Evolutionary conservation across 2,113 vertebrate species (phyloP).

Genomic region (Elanus axillaris): DNA sequence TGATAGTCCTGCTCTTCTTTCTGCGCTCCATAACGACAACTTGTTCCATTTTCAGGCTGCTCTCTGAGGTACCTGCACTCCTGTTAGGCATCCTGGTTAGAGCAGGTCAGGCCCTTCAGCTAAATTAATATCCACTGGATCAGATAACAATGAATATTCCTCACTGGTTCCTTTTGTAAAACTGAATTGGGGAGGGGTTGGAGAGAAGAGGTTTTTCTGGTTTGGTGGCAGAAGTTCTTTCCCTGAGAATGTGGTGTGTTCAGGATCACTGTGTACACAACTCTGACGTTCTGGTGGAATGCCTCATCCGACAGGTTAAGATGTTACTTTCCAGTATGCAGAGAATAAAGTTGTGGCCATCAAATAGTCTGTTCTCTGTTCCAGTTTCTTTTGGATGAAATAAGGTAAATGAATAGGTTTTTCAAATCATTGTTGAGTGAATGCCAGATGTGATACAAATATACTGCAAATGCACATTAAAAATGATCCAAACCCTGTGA

Average conservation of each 20-base stretch:
- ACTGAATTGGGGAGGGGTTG: neutral
- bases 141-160: neutral
- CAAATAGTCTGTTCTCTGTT: neutral
- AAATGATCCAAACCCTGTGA: neutral
- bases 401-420: neutral
- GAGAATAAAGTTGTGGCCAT: slow-evolving; percentile 33
- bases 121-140: neutral
- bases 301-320: neutral
- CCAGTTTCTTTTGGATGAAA: slow-evolving; percentile 1
- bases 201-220: neutral
- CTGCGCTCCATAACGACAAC: neutral
- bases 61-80: neutral
- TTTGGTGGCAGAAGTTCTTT: neutral
- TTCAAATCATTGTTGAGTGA: neutral
- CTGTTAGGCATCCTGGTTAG: neutral
- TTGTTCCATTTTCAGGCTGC: neutral
- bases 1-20: neutral
- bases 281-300: neutral
- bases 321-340: neutral
- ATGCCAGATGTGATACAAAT: neutral
- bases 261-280: neutral
- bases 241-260: neutral
- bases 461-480: neutral
- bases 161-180: neutral
- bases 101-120: neutral